These are phyloP conservation scores for Phalanger gymnotis DNA, from an alignment of 2,797 vertebrate genomes.

Conservation along the genomic window DNA sequence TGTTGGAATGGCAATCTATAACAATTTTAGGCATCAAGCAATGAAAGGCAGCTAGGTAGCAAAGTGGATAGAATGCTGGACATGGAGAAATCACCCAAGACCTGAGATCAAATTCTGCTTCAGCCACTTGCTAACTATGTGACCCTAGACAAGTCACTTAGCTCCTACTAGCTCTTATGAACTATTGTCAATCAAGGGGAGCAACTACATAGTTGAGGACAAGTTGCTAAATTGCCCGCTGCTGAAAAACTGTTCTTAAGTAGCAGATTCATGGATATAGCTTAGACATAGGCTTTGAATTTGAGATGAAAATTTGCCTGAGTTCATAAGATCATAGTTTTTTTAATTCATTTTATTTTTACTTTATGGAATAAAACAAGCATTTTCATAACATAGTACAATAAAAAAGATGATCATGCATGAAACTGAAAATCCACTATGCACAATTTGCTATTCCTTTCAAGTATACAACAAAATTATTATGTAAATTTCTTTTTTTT, in stretches of 20 bases:
- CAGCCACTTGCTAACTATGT: not conserved
- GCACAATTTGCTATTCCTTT: not conserved
- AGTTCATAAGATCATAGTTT: not conserved
- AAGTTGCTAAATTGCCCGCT: not conserved
- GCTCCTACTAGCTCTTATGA: not conserved
- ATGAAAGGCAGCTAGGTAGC: not conserved
- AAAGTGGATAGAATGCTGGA: not conserved
- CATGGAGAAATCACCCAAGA: not conserved
- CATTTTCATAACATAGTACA: no score
- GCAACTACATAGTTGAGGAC: not conserved
- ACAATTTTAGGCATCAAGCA: not conserved
- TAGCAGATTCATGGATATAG: not conserved
- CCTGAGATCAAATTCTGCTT: not conserved
- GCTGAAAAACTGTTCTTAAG: not conserved
- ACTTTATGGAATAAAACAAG: not conserved
- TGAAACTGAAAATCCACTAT: not conserved
- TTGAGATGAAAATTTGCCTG: not conserved
- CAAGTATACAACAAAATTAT: not conserved
- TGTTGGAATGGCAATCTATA: not conserved
- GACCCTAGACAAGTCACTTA: not conserved
- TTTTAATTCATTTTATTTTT: not conserved
- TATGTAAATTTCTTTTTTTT: not conserved
- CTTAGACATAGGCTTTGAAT: not conserved
- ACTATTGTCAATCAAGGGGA: not conserved
- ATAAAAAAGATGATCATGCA: no score